Percentiles rank a stretch among this genome's conserved stretches.
Conservation (phyloP, 2,888 invertebrate species). For the Drosophila rubida region DNA sequence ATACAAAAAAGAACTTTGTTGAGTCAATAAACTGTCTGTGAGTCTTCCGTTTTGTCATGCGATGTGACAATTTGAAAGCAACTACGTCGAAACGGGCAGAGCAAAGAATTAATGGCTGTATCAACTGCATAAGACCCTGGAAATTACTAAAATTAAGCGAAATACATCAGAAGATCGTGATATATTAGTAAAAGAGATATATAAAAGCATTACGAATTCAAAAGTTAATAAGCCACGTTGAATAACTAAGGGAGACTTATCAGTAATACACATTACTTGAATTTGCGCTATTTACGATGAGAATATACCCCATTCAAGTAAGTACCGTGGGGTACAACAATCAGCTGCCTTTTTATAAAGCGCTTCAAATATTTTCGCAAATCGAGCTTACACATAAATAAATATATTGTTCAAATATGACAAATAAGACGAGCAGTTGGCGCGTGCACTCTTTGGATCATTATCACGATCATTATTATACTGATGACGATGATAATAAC, state of each 20-base stretch:
- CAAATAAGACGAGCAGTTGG: conserved; percentile 48
- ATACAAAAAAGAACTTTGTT: conserved; percentile 51
- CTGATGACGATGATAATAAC: conserved; percentile 28
- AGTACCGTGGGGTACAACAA: conserved; percentile 6
- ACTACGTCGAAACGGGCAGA: conserved; percentile 6
- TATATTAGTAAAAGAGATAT: no score
- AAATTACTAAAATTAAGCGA: background rate
- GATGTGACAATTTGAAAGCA: conserved; percentile 43
- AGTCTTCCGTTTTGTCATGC: conserved; percentile 50
- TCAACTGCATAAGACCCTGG: background rate
- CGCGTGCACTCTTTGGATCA: conserved; percentile 47
- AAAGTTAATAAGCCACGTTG: no score
- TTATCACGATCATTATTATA: conserved; percentile 34
- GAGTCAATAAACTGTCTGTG: conserved; percentile 62
- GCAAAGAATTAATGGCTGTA: background rate
- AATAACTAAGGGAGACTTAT: no score
- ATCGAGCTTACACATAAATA: conserved; percentile 23
- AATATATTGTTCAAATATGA: conserved; percentile 43
- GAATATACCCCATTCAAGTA: background rate
- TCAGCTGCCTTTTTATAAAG: conserved; percentile 21
- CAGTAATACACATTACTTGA: background rate
- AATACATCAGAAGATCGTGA: no score
- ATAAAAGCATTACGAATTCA: no score
- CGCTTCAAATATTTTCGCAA: conserved; percentile 30
- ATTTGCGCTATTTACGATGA: background rate